A percentile compares a stretch with the other conserved stretches of the same genome.
phyloP scores from a whole-genome alignment of 2,888 invertebrate genomes.

The Tigriopus californicus region DNA sequence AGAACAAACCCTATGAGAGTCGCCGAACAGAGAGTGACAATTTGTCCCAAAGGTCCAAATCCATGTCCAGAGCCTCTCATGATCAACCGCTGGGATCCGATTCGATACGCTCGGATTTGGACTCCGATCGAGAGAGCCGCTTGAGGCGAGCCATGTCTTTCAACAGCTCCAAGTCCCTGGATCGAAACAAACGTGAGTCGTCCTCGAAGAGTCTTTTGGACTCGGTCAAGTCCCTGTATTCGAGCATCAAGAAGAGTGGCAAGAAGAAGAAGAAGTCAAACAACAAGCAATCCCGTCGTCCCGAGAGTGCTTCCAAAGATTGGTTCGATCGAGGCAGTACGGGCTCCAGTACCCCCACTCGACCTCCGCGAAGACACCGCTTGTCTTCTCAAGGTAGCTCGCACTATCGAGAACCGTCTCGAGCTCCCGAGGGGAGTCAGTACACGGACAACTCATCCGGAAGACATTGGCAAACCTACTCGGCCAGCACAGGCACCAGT shows the following conservation, averaged over 20 bases:
- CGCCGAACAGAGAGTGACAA: background rate
- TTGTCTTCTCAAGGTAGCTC: no score
- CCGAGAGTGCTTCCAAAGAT: background rate
- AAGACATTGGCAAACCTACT: no score
- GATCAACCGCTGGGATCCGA: background rate
- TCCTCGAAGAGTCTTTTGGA: background rate
- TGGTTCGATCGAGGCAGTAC: background rate
- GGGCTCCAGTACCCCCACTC: no score
- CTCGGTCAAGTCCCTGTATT: constrained; percentile 2
- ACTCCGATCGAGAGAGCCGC: background rate
- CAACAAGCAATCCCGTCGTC: no score
- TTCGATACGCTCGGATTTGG: background rate
- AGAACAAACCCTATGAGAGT: background rate
- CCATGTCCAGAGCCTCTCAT: background rate
- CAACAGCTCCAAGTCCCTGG: background rate
- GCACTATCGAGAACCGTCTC: no score
- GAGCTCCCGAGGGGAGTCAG: no score
- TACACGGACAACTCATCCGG: no score
- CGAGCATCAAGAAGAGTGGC: background rate
- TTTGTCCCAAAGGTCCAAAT: background rate
- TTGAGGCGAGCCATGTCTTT: constrained; percentile 8
- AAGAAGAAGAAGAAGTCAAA: background rate
- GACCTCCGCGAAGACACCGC: no score
- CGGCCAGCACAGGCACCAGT: no score
- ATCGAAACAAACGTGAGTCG: background rate